A percentile compares a stretch with the other conserved stretches of the same genome.
phyloP scores from a whole-genome alignment of 2,888 invertebrate genomes.

The Steinernema scapterisci region DNA sequence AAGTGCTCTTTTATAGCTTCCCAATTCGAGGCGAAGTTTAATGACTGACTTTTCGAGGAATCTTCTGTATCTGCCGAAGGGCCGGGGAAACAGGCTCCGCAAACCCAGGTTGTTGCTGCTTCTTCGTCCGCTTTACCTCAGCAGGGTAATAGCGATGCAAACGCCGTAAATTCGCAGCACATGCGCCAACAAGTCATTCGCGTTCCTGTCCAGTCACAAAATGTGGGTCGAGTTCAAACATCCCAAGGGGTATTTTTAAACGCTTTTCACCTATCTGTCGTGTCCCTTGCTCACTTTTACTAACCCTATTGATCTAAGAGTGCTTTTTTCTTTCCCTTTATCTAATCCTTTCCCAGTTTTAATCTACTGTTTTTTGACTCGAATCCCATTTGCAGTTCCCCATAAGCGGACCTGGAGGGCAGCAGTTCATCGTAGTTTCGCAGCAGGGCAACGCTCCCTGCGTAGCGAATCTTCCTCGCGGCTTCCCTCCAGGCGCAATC shows the following conservation, averaged over 20 bases:
- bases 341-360: neutral
- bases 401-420: neutral
- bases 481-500: neutral
- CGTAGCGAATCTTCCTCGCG: neutral
- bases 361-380: neutral
- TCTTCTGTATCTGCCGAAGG: neutral
- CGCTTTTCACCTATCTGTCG: neutral
- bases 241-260: neutral
- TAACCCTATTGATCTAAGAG: neutral
- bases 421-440: slow-evolving; percentile 19
- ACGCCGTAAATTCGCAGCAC: neutral
- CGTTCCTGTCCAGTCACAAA: neutral
- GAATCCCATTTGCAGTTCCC: neutral
- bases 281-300: neutral
- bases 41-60: neutral
- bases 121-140: neutral
- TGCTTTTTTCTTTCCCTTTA: neutral
- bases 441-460: neutral
- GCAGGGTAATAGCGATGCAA: neutral
- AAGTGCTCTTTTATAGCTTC: too few species aligned
- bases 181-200: neutral
- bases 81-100: neutral
- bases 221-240: neutral
- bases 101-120: neutral
- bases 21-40: too few species aligned